phyloP scores from a whole-genome alignment of 2,888 invertebrate species.

The Parapristionchus giblindavisi region DNA sequence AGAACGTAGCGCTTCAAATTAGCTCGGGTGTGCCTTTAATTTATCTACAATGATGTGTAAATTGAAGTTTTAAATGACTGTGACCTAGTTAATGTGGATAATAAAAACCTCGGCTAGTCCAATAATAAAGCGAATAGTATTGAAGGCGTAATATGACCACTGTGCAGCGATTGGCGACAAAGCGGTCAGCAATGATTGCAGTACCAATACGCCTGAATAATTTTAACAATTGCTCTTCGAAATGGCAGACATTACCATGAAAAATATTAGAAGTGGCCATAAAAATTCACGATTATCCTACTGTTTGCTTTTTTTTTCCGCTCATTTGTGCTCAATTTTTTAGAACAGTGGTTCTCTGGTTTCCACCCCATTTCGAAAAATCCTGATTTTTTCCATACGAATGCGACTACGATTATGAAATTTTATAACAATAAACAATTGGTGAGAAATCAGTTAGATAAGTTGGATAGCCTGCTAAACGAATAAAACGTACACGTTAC shows the following conservation, averaged over 20 bases:
- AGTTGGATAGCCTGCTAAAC: neutral
- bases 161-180: conserved; percentile 27
- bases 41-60: too few relatives aligned
- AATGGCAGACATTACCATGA: neutral
- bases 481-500: conserved; percentile 3
- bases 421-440: neutral
- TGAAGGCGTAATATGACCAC: neutral
- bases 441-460: neutral
- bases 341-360: neutral
- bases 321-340: neutral
- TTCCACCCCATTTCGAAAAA: neutral
- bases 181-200: conserved; percentile 14
- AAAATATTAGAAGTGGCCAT: neutral
- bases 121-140: neutral
- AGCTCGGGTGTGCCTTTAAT: too few relatives aligned
- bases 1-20: too few relatives aligned
- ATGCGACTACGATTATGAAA: too few relatives aligned
- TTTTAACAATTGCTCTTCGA: neutral
- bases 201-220: conserved; percentile 3
- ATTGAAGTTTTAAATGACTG: too few relatives aligned
- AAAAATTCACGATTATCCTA: neutral
- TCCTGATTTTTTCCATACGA: neutral
- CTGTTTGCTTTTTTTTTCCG: too few relatives aligned
- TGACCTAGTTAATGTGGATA: too few relatives aligned
- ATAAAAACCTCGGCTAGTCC: conserved; percentile 26